Conservation (phyloP, 2,888 invertebrate genomes). For the Pammene aurita region DNA sequence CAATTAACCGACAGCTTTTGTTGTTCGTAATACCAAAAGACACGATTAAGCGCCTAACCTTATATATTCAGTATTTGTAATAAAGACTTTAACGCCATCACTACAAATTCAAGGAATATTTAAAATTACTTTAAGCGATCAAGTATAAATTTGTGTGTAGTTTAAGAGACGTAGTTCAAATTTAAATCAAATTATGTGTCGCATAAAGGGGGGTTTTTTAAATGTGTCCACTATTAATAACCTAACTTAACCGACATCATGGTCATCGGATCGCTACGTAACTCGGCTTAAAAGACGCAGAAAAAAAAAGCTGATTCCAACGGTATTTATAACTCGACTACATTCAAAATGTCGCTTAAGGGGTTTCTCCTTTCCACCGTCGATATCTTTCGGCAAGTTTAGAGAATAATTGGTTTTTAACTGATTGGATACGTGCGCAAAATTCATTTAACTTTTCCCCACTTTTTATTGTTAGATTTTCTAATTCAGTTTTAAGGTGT, state of each 20-base stretch:
- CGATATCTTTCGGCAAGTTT: no score
- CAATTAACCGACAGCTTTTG: neutral
- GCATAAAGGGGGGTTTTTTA: neutral
- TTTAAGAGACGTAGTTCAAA: slow-evolving; percentile 9
- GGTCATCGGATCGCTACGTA: no score
- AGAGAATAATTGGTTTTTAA: no score
- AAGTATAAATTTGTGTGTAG: neutral
- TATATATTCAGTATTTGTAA: slow-evolving; percentile 8
- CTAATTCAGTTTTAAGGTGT: no score
- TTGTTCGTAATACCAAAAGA: slow-evolving; percentile 7
- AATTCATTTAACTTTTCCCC: no score
- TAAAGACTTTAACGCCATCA: slow-evolving; percentile 13
- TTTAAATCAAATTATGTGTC: slow-evolving; percentile 7
- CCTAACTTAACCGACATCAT: neutral
- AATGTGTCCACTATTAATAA: neutral
- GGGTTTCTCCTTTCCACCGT: no score
- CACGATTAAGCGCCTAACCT: slow-evolving; percentile 14
- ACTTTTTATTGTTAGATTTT: no score
- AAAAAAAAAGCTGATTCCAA: no score
- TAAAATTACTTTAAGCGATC: slow-evolving; percentile 5
- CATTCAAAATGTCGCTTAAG: no score
- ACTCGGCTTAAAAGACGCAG: no score
- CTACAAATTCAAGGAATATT: neutral
- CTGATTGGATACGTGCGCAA: no score
- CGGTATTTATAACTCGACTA: no score